Evolutionary conservation across 2,888 invertebrate genomes (phyloP).

Genomic region (Morinoia aosen): DNA sequence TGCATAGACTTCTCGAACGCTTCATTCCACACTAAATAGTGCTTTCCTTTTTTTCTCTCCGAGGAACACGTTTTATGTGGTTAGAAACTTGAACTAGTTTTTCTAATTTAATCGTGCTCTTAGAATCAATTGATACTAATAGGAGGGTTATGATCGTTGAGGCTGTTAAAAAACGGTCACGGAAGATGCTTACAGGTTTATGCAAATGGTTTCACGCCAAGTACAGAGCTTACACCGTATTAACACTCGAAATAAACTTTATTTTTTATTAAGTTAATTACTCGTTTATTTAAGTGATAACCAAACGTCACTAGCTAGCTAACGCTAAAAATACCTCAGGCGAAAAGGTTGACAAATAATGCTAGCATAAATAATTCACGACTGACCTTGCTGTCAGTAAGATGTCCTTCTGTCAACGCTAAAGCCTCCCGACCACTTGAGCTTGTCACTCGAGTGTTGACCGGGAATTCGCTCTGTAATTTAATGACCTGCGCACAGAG

Average conservation of each 20-base stretch:
- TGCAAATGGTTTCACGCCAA: not conserved
- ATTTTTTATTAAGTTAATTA: not conserved
- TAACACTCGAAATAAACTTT: not conserved
- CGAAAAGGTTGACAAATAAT: not conserved
- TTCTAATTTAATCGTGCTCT: too few relatives aligned
- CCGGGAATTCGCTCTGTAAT: not conserved
- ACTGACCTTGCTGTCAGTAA: not conserved
- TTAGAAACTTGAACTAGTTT: too few relatives aligned
- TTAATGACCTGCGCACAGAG: not conserved
- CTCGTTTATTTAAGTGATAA: not conserved
- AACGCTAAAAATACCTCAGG: not conserved
- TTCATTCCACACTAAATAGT: too few relatives aligned
- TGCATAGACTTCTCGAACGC: too few relatives aligned
- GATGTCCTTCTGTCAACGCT: not conserved
- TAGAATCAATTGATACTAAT: too few relatives aligned
- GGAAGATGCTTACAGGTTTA: too few relatives aligned
- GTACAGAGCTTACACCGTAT: not conserved
- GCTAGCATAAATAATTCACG: not conserved
- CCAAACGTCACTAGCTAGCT: not conserved
- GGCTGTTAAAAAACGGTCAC: too few relatives aligned
- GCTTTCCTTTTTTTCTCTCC: too few relatives aligned
- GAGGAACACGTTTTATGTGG: too few relatives aligned
- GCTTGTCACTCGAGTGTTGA: not conserved
- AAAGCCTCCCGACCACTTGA: not conserved
- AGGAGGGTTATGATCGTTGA: too few relatives aligned